A percentile compares a stretch with the other conserved stretches of the same genome.
phyloP scores from a whole-genome alignment of 2,888 invertebrate genomes.

The Agriopis marginaria region DNA sequence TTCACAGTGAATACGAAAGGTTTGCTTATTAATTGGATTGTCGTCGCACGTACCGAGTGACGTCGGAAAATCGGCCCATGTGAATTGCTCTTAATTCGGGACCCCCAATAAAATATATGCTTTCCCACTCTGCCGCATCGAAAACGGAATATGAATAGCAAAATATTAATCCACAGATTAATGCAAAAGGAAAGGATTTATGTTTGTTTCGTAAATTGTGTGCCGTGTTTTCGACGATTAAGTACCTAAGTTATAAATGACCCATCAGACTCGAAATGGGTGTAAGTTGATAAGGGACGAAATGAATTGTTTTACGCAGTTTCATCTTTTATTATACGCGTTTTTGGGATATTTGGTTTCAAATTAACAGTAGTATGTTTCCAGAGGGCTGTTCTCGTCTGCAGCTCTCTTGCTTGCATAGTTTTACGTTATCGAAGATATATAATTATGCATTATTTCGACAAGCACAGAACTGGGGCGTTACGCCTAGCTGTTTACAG shows the following conservation, averaged over 20 bases:
- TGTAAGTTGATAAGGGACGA: constrained; percentile 35
- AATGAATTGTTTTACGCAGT: constrained; percentile 23
- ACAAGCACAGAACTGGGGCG: no score
- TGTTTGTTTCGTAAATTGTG: constrained; percentile 40
- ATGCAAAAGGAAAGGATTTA: constrained; percentile 42
- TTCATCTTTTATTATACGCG: constrained; percentile 11
- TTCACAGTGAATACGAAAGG: constrained; percentile 79
- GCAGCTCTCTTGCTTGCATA: no score
- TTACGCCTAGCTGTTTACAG: no score
- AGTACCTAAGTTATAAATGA: constrained; percentile 33
- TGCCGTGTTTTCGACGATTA: constrained; percentile 34
- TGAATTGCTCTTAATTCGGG: constrained; percentile 77
- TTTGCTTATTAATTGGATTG: constrained; percentile 83
- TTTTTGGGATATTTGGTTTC: not conserved
- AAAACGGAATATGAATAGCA: constrained; percentile 66
- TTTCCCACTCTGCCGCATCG: constrained; percentile 59
- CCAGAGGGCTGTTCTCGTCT: no score
- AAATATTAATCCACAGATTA: constrained; percentile 59
- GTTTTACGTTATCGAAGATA: no score
- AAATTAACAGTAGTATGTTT: no score
- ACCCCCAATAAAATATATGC: constrained; percentile 69
- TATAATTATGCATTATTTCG: no score
- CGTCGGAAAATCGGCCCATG: constrained; percentile 72
- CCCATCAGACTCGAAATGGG: constrained; percentile 32
- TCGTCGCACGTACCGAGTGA: constrained; percentile 65